Percentiles rank a stretch among this genome's conserved stretches.
Evolutionary conservation across 2,888 invertebrate genomes (phyloP).

Genomic region (Agonopterix heracliana): DNA sequence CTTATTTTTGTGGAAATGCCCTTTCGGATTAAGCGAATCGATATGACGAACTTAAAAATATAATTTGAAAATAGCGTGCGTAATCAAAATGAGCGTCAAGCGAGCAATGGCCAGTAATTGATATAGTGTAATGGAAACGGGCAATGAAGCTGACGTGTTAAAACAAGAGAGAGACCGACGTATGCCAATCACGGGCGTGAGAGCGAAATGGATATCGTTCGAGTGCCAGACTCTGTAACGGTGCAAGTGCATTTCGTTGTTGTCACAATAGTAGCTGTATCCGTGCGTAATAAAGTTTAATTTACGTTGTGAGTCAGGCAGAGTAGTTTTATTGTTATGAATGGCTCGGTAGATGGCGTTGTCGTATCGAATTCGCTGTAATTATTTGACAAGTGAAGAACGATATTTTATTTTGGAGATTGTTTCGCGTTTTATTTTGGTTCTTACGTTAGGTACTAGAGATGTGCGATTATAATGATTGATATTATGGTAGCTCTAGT

Average conservation of each 20-base stretch:
- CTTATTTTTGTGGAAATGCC: conserved; percentile 25
- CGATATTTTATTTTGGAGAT: conserved; percentile 8
- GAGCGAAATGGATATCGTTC: conserved; percentile 55
- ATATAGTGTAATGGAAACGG: conserved; percentile 73
- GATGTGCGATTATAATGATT: conserved; percentile 19
- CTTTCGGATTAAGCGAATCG: neutral
- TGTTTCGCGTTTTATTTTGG: neutral
- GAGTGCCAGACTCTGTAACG: conserved; percentile 39
- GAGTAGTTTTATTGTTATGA: conserved; percentile 26
- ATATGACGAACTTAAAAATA: conserved; percentile 3
- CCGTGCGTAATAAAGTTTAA: conserved; percentile 38
- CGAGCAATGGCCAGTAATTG: conserved; percentile 52
- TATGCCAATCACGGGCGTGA: conserved; percentile 37
- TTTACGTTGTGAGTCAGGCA: conserved; percentile 23
- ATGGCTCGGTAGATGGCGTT: conserved; percentile 53
- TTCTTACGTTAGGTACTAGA: too few relatives aligned
- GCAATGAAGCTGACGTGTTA: conserved; percentile 64
- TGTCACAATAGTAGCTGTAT: conserved; percentile 57
- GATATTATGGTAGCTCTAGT: conserved; percentile 13
- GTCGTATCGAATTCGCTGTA: conserved; percentile 31
- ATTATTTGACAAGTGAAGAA: conserved; percentile 23
- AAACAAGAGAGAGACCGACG: conserved; percentile 58
- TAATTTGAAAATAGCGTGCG: conserved; percentile 12
- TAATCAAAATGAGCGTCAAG: conserved; percentile 34
- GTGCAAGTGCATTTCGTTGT: conserved; percentile 54